Evolutionary conservation across 2,888 invertebrate species (phyloP).

Genomic region (Abrostola tripartita): DNA sequence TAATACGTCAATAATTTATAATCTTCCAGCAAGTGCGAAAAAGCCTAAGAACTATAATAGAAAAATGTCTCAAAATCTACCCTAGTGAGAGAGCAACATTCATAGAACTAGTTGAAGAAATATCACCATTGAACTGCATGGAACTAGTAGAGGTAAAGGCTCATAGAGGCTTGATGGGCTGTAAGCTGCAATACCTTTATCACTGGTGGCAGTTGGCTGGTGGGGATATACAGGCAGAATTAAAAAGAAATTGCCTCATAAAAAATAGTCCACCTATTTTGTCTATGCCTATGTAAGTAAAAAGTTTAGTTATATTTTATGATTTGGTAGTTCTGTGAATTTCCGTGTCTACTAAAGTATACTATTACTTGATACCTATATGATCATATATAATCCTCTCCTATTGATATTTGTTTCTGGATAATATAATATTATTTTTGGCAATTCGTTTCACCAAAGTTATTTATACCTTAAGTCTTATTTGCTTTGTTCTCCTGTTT

Average conservation of each 20-base stretch:
- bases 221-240: slow-evolving; percentile 96
- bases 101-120: slow-evolving; percentile 86
- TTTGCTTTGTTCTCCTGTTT: too few relatives aligned
- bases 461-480: too few relatives aligned
- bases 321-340: background rate
- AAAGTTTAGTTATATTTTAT: background rate
- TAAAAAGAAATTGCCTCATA: slow-evolving; percentile 96
- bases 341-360: background rate
- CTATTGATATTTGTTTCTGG: too few relatives aligned
- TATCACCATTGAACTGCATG: slow-evolving; percentile 71
- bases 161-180: slow-evolving; percentile 80
- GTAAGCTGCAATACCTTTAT: slow-evolving; percentile 94
- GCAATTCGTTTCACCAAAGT: too few relatives aligned
- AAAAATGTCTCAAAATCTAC: slow-evolving; percentile 91
- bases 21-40: slow-evolving; percentile 88
- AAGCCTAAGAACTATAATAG: slow-evolving; percentile 89
- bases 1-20: background rate
- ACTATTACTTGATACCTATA: too few relatives aligned
- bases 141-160: slow-evolving; percentile 81
- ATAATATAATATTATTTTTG: too few relatives aligned
- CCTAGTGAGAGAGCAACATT: slow-evolving; percentile 88
- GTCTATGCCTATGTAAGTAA: slow-evolving; percentile 92
- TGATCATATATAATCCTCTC: too few relatives aligned
- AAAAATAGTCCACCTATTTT: slow-evolving; percentile 95
- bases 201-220: slow-evolving; percentile 99